Percentiles rank a stretch among this genome's conserved stretches.
These are phyloP conservation scores for Zaprionus africanus DNA, from an alignment of 1,140 invertebrate species.

Conservation along the genomic window DNA sequence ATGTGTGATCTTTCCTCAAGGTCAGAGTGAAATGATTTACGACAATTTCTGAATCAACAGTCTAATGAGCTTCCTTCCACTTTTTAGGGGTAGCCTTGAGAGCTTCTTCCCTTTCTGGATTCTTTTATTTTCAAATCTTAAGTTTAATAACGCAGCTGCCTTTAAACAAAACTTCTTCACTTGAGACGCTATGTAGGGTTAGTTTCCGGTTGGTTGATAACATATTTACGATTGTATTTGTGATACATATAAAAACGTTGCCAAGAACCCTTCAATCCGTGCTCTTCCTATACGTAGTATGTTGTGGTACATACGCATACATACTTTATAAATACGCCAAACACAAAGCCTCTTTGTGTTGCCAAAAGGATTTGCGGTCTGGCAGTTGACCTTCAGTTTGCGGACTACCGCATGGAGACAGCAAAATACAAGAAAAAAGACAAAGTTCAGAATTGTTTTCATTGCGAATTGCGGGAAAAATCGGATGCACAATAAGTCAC, in stretches of 20 bases:
- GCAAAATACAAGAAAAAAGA: not conserved
- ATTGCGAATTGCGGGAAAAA: not conserved
- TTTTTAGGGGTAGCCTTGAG: constrained; percentile 29
- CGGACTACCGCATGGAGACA: constrained; percentile 24
- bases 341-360: constrained; percentile 3
- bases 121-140: not conserved
- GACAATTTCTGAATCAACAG: constrained; percentile 67
- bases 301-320: too few species aligned
- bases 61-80: constrained; percentile 20
- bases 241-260: too few species aligned
- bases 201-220: not conserved
- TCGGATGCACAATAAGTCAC: constrained; percentile 5
- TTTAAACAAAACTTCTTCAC: not conserved
- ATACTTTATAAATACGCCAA: not conserved
- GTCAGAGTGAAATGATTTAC: constrained; percentile 68
- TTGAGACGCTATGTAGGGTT: not conserved
- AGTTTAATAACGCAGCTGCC: not conserved
- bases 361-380: constrained; percentile 45
- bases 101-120: constrained; percentile 15
- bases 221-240: too few species aligned
- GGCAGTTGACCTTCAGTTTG: constrained; percentile 45
- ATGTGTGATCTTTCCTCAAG: constrained; percentile 32
- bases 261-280: not conserved
- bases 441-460: not conserved
- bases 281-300: not conserved